Evolutionary conservation across 2,888 invertebrate species (phyloP).

Genomic region (Boloria selene): DNA sequence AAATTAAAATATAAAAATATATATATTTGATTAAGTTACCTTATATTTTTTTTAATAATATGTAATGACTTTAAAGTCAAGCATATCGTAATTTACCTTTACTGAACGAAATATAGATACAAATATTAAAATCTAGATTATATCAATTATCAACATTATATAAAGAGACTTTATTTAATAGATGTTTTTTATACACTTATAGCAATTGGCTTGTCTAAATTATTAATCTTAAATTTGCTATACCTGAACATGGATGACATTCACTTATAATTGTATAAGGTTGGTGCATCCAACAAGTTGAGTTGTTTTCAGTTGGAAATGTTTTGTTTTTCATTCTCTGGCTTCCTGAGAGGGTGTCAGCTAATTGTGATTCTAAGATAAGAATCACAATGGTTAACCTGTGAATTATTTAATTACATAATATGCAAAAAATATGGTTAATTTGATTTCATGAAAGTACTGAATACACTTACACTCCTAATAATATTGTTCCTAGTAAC

Average conservation of each 20-base stretch:
- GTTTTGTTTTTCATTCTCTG: slow-evolving; percentile 83
- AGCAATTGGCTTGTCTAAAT: too few relatives aligned
- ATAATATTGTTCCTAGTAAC: slow-evolving; percentile 88
- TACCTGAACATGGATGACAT: slow-evolving; percentile 93
- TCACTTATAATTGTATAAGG: slow-evolving; percentile 87
- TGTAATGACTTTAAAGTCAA: too few relatives aligned
- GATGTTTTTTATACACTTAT: too few relatives aligned
- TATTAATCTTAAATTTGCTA: slow-evolving; percentile 6
- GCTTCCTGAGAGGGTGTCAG: slow-evolving; percentile 80
- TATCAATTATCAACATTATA: too few relatives aligned
- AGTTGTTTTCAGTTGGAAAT: slow-evolving; percentile 88
- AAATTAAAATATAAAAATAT: neutral
- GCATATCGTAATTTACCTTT: too few relatives aligned
- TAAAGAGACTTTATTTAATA: too few relatives aligned
- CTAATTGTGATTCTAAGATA: slow-evolving; percentile 88
- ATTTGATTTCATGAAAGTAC: slow-evolving; percentile 6
- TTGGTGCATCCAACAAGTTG: slow-evolving; percentile 89
- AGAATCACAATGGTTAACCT: slow-evolving; percentile 91
- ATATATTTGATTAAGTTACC: too few relatives aligned
- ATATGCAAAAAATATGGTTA: neutral
- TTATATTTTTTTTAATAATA: too few relatives aligned
- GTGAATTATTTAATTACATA: slow-evolving; percentile 50
- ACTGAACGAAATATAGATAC: too few relatives aligned
- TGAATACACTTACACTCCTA: slow-evolving; percentile 86
- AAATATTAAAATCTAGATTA: too few relatives aligned